Evolutionary conservation across 2,113 vertebrate species (phyloP).

Genomic region (Syngnathus typhle): DNA sequence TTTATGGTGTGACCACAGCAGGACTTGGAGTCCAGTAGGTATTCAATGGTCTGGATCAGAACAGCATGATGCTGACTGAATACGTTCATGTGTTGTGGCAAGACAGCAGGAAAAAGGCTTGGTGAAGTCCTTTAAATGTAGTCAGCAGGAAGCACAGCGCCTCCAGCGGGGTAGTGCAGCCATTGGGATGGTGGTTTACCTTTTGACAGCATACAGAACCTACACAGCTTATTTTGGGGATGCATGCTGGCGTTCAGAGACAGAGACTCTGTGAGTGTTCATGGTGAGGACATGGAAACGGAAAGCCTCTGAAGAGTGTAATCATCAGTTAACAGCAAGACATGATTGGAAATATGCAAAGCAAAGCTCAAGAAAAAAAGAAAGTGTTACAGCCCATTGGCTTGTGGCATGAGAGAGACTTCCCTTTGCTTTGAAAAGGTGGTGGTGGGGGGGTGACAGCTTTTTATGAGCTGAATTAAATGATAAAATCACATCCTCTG

Average conservation of each 20-base stretch:
- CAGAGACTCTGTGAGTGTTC: constrained; percentile 50
- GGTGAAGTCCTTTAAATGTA: constrained; percentile 59
- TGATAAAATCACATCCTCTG: constrained; percentile 65
- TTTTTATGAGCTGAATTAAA: constrained; percentile 65
- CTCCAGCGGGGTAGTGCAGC: constrained; percentile 44
- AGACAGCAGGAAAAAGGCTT: constrained; percentile 42
- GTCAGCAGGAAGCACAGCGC: constrained; percentile 45
- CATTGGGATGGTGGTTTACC: constrained; percentile 59
- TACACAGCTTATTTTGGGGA: constrained; percentile 25
- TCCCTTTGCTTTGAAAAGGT: constrained; percentile 53
- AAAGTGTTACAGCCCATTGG: constrained; percentile 69
- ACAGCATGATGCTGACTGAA: constrained; percentile 60
- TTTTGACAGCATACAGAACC: constrained; percentile 39
- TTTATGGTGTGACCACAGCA: constrained; percentile 31
- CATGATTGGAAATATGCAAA: constrained; percentile 77
- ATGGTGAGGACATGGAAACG: constrained; percentile 51
- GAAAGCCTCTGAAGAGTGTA: constrained; percentile 70
- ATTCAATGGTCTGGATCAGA: constrained; percentile 31
- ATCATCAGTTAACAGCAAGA: constrained; percentile 75
- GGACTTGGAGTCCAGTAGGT: constrained; percentile 30
- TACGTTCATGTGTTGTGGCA: constrained; percentile 43
- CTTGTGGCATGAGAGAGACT: constrained; percentile 55
- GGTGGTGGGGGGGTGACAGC: constrained; percentile 17
- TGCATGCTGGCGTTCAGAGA: constrained; percentile 48
- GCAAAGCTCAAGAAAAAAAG: constrained; percentile 55